Evolutionary conservation across 2,888 invertebrate genomes (phyloP), one percentile per base, ranked within the genome.

Genomic region (Drosophila nigricruria): DNA sequence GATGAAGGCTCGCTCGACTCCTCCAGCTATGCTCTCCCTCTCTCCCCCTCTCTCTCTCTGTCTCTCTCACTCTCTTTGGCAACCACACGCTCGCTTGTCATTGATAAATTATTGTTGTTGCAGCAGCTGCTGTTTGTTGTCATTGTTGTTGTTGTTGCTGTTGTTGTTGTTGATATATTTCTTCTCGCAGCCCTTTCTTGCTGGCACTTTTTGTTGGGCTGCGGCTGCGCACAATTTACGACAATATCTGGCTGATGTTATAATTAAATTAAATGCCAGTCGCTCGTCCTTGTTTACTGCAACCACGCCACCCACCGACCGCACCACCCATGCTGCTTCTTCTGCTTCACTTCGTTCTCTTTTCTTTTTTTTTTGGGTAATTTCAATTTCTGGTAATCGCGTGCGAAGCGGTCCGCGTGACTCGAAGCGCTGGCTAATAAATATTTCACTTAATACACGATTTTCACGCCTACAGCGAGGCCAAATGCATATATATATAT

Each of bases 361-460:
- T 10, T 25, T 25, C 25, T 16, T 45, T 53, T 23, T 16, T 25
- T 32, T 53, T 36, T 12, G 52, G 34, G 54, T 81, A 74, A 83
- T 84, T 88, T 78, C 79, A 89, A 58, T 87, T 84, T 47, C 50
- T 30, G 14, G 70, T 74, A 74, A 89, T 83, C 89, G 83, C 83
- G 89, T 83, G 83, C 59, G 65, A 54, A 52, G 62, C 54, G 53
- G 45, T 69, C 74, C 90, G 90, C 85, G 86, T 86, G 90, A 81
- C 89, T 90, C 56, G 70, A 57, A 64, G 71, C 67, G 70, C 70
- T 63, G 74, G 84, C 89, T 90, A 89, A 90, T 86, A 86, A 86
- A 90, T 86, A 89, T 86, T 90, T 86, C 89, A 90, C 84, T 86
- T 86, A 90, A 73, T 86, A 73, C 84, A 87, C 88, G 73, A 82